phyloP scores from a whole-genome alignment of 2,797 vertebrate genomes.

The Smutsia temminckii region DNA sequence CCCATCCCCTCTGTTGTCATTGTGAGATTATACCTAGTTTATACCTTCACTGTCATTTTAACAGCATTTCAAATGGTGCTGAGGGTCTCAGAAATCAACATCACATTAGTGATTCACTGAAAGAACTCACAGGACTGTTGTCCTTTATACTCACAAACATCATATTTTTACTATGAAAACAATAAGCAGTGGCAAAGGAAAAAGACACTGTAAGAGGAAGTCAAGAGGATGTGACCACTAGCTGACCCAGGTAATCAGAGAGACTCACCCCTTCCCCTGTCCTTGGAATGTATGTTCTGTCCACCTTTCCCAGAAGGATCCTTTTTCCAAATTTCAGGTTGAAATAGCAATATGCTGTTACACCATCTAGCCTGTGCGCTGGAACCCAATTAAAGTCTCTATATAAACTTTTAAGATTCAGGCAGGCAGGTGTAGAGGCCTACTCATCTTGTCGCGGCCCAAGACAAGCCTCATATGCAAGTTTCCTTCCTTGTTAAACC shows the following conservation, averaged over 20 bases:
- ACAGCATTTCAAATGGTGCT: not conserved
- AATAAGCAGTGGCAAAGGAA: not conserved
- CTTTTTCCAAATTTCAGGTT: not conserved
- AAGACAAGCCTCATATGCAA: not conserved
- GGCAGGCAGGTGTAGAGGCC: not conserved
- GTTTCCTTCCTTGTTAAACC: not conserved
- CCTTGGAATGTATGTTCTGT: not conserved
- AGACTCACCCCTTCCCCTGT: not conserved
- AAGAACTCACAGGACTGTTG: not conserved
- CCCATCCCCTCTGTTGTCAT: no score
- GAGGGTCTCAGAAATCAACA: not conserved
- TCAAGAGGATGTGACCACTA: not conserved
- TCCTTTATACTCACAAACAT: rapidly evolving
- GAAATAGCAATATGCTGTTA: not conserved
- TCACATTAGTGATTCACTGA: not conserved
- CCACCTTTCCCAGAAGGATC: no score
- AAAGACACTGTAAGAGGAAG: not conserved
- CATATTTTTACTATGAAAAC: not conserved
- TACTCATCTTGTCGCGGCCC: not conserved
- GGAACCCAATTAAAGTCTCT: not conserved
- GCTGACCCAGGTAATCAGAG: not conserved
- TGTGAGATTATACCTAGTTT: not conserved
- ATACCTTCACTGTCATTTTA: not conserved
- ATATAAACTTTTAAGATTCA: not conserved
- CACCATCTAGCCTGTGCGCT: not conserved